phyloP scores from a whole-genome alignment of 1,140 invertebrate species.

The Bombus confusus region DNA sequence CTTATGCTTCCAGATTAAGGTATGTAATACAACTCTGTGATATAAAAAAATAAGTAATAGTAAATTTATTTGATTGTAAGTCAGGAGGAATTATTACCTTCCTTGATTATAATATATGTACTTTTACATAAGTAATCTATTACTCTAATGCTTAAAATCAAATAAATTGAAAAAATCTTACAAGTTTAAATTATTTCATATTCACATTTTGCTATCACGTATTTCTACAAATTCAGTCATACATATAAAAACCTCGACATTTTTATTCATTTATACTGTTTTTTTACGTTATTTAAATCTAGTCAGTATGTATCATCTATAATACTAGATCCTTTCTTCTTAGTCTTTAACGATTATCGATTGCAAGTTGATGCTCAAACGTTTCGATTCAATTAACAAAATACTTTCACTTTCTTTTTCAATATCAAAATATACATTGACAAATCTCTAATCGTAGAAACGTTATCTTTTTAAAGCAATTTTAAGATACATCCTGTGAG shows the following conservation, averaged over 20 bases:
- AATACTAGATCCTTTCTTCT: constrained; percentile 41
- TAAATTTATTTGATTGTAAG: constrained; percentile 44
- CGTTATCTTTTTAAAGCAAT: background rate
- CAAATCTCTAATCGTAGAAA: background rate
- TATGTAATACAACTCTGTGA: constrained; percentile 42
- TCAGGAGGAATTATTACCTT: constrained; percentile 38
- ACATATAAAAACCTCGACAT: constrained; percentile 9
- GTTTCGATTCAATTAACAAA: background rate
- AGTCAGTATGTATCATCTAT: constrained; percentile 24
- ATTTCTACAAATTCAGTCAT: background rate
- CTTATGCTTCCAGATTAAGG: constrained; percentile 35
- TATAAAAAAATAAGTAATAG: constrained; percentile 50
- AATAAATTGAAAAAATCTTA: constrained; percentile 44
- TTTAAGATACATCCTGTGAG: background rate
- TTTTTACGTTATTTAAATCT: constrained; percentile 25
- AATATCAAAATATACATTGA: constrained; percentile 8
- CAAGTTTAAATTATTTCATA: constrained; percentile 3
- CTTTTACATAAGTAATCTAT: constrained; percentile 44
- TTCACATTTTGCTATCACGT: background rate
- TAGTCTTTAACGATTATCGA: constrained; percentile 40
- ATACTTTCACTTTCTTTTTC: constrained; percentile 19
- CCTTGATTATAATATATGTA: constrained; percentile 39
- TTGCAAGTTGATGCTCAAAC: background rate
- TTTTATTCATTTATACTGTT: constrained; percentile 33
- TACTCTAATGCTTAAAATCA: constrained; percentile 27